Evolutionary conservation across 2,797 vertebrate species (phyloP).

Genomic region (Phylloscopus collybita): DNA sequence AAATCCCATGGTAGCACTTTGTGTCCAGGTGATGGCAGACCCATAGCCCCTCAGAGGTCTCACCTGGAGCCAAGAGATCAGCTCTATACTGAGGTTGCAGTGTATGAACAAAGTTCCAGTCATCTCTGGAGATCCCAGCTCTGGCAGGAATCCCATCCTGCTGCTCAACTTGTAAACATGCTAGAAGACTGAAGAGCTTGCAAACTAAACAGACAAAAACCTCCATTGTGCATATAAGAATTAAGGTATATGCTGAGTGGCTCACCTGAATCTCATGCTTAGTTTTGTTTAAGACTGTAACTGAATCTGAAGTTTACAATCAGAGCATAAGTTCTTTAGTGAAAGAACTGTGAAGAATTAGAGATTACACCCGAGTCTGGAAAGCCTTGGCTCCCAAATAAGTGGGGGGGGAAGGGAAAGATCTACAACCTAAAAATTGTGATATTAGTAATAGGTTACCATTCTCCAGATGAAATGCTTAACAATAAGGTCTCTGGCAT

Average conservation of each 20-base stretch:
- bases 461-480: background rate
- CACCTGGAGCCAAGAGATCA: background rate
- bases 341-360: background rate
- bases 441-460: background rate
- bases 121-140: background rate
- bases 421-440: background rate
- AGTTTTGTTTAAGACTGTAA: background rate
- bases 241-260: background rate
- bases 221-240: background rate
- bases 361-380: background rate
- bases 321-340: background rate
- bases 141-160: background rate
- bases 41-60: background rate
- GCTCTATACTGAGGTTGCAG: background rate
- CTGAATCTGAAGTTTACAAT: background rate
- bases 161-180: background rate
- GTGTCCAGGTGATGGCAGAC: background rate
- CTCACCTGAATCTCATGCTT: background rate
- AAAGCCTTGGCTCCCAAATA: background rate
- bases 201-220: background rate
- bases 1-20: background rate
- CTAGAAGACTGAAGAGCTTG: background rate
- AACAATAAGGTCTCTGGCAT: background rate
- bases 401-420: background rate
- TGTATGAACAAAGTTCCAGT: background rate